Conservation (phyloP, 2,888 invertebrate genomes). For the Listrodromus nycthemerus region DNA sequence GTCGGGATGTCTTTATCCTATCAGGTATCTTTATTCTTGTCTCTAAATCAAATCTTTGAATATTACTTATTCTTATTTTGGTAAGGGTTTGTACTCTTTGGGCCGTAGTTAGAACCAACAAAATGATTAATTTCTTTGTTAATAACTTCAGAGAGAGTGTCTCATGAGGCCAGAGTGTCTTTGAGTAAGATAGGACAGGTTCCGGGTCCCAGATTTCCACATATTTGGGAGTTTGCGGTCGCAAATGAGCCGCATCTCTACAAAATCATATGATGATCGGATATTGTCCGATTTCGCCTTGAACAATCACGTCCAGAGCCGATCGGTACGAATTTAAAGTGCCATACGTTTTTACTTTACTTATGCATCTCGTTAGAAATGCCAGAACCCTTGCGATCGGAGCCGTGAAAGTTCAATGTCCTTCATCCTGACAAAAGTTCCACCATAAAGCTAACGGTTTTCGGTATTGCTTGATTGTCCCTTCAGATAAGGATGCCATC, state of each 20-base stretch:
- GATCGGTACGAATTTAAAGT: slow-evolving; percentile 72
- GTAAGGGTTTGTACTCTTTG: slow-evolving; percentile 53
- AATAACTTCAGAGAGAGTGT: slow-evolving; percentile 24
- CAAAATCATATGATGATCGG: slow-evolving; percentile 70
- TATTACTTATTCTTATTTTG: slow-evolving; percentile 40
- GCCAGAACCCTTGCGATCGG: slow-evolving; percentile 41
- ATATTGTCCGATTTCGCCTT: slow-evolving; percentile 66
- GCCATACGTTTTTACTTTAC: slow-evolving; percentile 67
- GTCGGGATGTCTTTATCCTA: slow-evolving; percentile 50
- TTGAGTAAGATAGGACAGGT: slow-evolving; percentile 48
- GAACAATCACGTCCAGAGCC: slow-evolving; percentile 71
- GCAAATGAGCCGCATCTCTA: slow-evolving; percentile 69
- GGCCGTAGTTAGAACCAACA: slow-evolving; percentile 42
- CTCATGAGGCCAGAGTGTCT: slow-evolving; percentile 49
- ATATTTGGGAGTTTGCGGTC: slow-evolving; percentile 68
- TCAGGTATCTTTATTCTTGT: slow-evolving; percentile 44
- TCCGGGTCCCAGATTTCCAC: slow-evolving; percentile 74
- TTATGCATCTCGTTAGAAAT: slow-evolving; percentile 35
- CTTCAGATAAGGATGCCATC: slow-evolving; percentile 69
- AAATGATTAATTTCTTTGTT: slow-evolving; percentile 41
- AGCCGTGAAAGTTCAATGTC: slow-evolving; percentile 40
- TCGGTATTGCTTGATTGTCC: slow-evolving; percentile 71
- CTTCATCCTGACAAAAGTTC: slow-evolving; percentile 64
- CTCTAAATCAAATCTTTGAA: slow-evolving; percentile 27
- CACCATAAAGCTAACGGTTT: slow-evolving; percentile 70